Evolutionary conservation across 2,113 vertebrate species (phyloP).

Genomic region (Oophaga pumilio): DNA sequence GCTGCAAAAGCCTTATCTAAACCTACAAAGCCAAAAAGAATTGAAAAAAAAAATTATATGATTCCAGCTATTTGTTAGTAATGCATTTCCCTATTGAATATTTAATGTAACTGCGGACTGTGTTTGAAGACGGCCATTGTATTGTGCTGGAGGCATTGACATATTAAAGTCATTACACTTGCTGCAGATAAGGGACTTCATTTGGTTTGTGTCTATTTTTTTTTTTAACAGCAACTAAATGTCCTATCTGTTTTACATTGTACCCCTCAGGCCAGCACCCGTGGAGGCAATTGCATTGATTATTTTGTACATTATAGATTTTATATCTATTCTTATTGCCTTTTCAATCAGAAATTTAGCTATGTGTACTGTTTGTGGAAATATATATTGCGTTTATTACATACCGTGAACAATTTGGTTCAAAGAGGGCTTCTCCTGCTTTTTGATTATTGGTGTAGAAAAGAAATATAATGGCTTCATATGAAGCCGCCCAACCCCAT

Average conservation of each 20-base stretch:
- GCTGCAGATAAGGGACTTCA: constrained; percentile 4
- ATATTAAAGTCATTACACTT: constrained; percentile 23
- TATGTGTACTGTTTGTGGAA: neutral
- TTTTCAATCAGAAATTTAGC: neutral
- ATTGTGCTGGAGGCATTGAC: neutral
- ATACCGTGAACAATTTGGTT: too few relatives aligned
- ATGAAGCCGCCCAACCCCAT: too few relatives aligned
- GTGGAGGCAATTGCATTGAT: neutral
- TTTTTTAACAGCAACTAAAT: neutral
- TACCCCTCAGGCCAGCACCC: neutral
- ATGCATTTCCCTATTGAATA: constrained; percentile 28
- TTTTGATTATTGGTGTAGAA: too few relatives aligned
- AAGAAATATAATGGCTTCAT: too few relatives aligned
- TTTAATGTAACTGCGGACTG: neutral
- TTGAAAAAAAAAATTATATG: neutral
- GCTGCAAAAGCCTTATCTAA: neutral
- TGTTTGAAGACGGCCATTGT: neutral
- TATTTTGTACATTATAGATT: neutral
- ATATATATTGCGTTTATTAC: neutral
- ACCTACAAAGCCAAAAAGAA: neutral
- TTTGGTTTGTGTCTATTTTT: neutral
- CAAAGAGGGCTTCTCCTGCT: too few relatives aligned
- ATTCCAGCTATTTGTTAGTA: constrained; percentile 3
- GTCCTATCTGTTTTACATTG: neutral
- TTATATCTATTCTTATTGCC: neutral